Percentiles rank a stretch among this genome's conserved stretches.
phyloP scores from a whole-genome alignment of 2,888 invertebrate genomes.

The Argyresthia goedartella region DNA sequence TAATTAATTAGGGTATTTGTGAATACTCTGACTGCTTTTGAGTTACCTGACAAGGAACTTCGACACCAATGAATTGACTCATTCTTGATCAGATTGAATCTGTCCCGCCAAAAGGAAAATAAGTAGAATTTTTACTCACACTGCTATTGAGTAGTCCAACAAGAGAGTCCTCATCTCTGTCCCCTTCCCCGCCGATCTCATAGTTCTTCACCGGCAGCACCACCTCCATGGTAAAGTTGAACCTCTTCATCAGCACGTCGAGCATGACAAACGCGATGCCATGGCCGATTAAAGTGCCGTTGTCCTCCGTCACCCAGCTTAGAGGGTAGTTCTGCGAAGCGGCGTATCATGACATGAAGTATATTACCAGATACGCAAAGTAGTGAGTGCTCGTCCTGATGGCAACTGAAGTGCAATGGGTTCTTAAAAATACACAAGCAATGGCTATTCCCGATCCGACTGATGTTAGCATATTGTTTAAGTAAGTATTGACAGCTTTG shows the following conservation, averaged over 20 bases:
- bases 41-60: too few species aligned
- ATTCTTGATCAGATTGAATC: too few species aligned
- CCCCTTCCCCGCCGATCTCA: conserved; percentile 68
- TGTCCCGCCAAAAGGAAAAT: too few species aligned
- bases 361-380: background rate
- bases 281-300: conserved; percentile 70
- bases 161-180: conserved; percentile 68
- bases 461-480: too few species aligned
- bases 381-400: background rate
- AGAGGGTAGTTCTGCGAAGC: conserved; percentile 70
- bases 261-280: conserved; percentile 83
- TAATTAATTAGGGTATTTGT: too few species aligned
- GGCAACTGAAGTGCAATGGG: too few species aligned
- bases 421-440: too few species aligned
- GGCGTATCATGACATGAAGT: background rate
- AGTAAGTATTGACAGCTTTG: too few species aligned
- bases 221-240: conserved; percentile 81
- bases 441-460: too few species aligned
- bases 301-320: conserved; percentile 62
- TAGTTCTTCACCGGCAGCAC: conserved; percentile 73
- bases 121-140: too few species aligned
- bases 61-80: too few species aligned
- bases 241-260: conserved; percentile 75
- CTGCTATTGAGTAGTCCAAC: conserved; percentile 72
- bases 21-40: too few species aligned